Evolutionary conservation across 37 sponge, comb jelly and placozoan genomes (phyloP), one percentile per base, ranked within the genome.

Genomic region (Cliona cf. orientalis): DNA sequence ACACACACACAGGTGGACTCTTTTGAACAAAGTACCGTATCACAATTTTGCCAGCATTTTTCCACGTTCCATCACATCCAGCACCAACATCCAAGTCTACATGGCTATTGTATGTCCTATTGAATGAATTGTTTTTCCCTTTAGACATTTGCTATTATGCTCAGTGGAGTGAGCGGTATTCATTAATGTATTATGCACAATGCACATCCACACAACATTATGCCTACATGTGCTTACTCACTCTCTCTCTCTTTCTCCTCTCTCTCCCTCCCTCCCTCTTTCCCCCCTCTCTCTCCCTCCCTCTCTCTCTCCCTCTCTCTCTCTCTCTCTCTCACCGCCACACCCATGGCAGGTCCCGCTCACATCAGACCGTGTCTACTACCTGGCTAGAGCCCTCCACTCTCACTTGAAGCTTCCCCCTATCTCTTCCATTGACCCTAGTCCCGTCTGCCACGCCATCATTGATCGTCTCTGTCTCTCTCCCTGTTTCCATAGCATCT

Each of bases 381-480:
- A 14, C 19, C 39, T 31, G 28, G 23, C 35, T 6, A 58, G 59
- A 14, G 3, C 29, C 1, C 75, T 80, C 22, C 80, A 58, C 56
- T 25, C 29, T 7, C 23, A 25, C 39, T 37, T 87, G 1, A 74
- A 75, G 4, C 64, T 76, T 26, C 78, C 81, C 1, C 26, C 55
- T 2, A 1, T 87, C 4, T 82, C 82, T 23, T 28, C 62, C 28
- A 21, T 71, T 28, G 39, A 59, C 35, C 60, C 71, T 1, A 53
- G 46, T 28, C 19, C 57, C 22, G 43, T 76, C 42, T 70, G 89
- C 71, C 76, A 81, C 72, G 42, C 45, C 60, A 39, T 88, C 29
- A 11, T 82, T 14, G 53, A 81, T 39, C 75, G 70, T 22, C 82
- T 88, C 9, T 14, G 41, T 22, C 78, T 88, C 12, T 76, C 82